Evolutionary conservation across 2,888 invertebrate species (phyloP).

Genomic region (Cotesia congregata): DNA sequence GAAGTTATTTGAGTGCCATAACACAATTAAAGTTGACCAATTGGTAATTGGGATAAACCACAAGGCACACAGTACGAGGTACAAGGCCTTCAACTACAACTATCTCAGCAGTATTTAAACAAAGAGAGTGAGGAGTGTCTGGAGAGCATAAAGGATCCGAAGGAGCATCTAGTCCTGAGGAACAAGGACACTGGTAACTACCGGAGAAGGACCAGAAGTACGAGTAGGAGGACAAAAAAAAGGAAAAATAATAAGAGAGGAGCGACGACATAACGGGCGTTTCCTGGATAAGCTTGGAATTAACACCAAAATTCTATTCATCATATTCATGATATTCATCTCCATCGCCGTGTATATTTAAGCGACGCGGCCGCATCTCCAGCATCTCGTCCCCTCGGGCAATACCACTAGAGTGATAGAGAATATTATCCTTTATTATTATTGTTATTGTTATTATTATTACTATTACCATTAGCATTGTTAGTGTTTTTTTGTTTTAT

Average conservation of each 20-base stretch:
- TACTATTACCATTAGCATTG: neutral
- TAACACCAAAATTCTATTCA: constrained; percentile 50
- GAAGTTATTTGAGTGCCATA: neutral
- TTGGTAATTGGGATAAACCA: neutral
- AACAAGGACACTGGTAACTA: neutral
- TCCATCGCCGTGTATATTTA: constrained; percentile 36
- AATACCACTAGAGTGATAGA: neutral
- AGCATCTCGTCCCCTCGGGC: neutral
- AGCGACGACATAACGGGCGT: constrained; percentile 39
- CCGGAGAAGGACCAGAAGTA: neutral
- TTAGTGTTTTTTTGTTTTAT: neutral
- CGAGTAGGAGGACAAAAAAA: neutral
- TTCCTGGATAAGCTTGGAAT: constrained; percentile 45
- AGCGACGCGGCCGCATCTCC: neutral
- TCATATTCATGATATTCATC: constrained; percentile 50
- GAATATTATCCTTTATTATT: neutral
- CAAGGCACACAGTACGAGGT: neutral
- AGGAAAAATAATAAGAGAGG: constrained; percentile 5
- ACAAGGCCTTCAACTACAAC: neutral
- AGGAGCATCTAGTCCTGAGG: neutral
- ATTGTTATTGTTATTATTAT: neutral
- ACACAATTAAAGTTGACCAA: neutral
- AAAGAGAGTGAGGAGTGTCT: neutral
- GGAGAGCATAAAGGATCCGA: neutral
- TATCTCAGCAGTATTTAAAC: neutral